Conservation (phyloP, 2,797 vertebrate species). For the Echeneis naucrates region DNA sequence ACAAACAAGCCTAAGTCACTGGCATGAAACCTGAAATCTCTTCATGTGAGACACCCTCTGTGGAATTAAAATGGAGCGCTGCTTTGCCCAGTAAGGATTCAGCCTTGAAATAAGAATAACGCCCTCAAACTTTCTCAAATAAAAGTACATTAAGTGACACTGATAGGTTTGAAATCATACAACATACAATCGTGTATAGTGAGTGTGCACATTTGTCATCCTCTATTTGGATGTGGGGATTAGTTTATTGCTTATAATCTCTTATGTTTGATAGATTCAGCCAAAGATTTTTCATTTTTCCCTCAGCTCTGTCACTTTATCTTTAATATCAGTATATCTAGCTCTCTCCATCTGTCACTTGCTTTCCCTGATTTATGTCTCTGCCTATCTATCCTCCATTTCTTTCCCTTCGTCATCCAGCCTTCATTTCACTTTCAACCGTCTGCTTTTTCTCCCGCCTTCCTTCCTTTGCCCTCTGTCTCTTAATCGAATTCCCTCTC, state of each 20-base stretch:
- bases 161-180: slow-evolving; percentile 16
- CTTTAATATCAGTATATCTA: slow-evolving; percentile 59
- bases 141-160: slow-evolving; percentile 23
- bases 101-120: slow-evolving; percentile 72
- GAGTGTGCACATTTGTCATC: slow-evolving; percentile 19
- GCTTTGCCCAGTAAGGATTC: slow-evolving; percentile 62
- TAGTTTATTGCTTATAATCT: slow-evolving; percentile 60
- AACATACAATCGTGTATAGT: neutral
- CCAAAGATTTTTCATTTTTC: slow-evolving; percentile 33
- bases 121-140: slow-evolving; percentile 53
- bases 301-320: slow-evolving; percentile 38
- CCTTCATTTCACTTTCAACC: slow-evolving; percentile 35
- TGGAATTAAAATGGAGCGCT: slow-evolving; percentile 65
- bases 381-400: slow-evolving; percentile 33
- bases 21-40: slow-evolving; percentile 47
- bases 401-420: slow-evolving; percentile 30
- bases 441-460: neutral
- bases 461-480: slow-evolving; percentile 3
- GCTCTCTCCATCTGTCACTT: slow-evolving; percentile 60
- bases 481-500: slow-evolving; percentile 24
- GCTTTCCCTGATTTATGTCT: slow-evolving; percentile 42
- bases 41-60: slow-evolving; percentile 57
- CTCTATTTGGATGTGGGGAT: slow-evolving; percentile 39
- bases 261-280: slow-evolving; percentile 39
- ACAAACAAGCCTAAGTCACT: slow-evolving; percentile 27